Base-by-base conservation (phyloP, 2,113 vertebrate genomes). In the Oenanthe melanoleuca region DNA sequence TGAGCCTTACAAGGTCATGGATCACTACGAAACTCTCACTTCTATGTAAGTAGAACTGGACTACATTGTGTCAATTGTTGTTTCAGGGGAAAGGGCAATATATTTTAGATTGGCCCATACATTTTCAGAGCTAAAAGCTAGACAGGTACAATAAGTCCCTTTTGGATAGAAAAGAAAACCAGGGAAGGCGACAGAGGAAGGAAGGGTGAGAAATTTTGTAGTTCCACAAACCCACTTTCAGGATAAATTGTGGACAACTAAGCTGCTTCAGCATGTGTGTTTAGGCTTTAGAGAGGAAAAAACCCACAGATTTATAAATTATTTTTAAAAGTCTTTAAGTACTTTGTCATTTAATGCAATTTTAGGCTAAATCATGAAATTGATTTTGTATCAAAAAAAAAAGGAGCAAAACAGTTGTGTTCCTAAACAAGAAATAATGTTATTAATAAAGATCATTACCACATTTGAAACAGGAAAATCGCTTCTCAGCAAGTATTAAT, bases 1-100 rank as follows among this genome's bases (percentile, higher is more conserved):
- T 89, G 93, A 97, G 89, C 73, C 87, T 96, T 93, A 53, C 88
- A 83, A 89, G 74, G 77, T 90, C 86, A 91, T 77, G 70, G 94
- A 89, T 96, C 96, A 93, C 89, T 89, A 77, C 24, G 3, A 86
- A 71, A 63, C 60, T 81, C 73, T 85, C 90, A 73, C 38, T 42
- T 60, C 89, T 86, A 7, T 71, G 81, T 84, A 93, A 92, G 93
- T 94, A 86, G 89, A 81, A 88, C 78, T 87, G 86, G 70, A 53
- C 83, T 86, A 67, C 86, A 90, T 87, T 93, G 91, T 80, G 73
- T 89, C 85, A 96, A 82, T 88, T 89, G 86, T 95, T 94, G 94
- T 96, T 96, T 94, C 23, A 0, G 92, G 88, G 80, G 60, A 92
- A 95, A 95, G 80, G 92, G 72, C 83, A 92, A 79, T 87, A 59